phyloP scores from a whole-genome alignment of 2,797 vertebrate genomes.

The Chanos chanos region DNA sequence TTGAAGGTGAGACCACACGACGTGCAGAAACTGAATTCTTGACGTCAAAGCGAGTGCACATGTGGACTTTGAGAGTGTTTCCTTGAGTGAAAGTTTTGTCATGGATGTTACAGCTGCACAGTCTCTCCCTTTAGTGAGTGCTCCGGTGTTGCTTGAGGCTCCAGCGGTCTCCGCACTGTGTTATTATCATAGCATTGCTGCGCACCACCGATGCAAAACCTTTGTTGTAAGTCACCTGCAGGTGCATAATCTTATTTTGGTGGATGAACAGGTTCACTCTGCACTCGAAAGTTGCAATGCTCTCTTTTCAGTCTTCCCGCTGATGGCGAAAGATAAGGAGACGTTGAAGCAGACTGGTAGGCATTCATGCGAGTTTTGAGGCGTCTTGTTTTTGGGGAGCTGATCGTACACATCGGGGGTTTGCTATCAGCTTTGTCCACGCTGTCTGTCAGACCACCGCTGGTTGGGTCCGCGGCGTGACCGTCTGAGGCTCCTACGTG shows the following conservation, averaged over 20 bases:
- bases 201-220: constrained; percentile 68
- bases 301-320: constrained; percentile 70
- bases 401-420: constrained; percentile 54
- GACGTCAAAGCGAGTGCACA: constrained; percentile 77
- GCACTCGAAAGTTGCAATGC: constrained; percentile 71
- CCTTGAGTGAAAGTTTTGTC: constrained; percentile 78
- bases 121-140: constrained; percentile 80
- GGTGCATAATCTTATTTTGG: constrained; percentile 66
- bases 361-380: constrained; percentile 62
- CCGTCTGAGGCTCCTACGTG: constrained; percentile 64
- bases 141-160: constrained; percentile 77
- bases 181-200: too few species aligned
- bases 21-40: constrained; percentile 72
- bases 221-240: constrained; percentile 74
- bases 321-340: constrained; percentile 64
- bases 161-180: constrained; percentile 78
- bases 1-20: constrained; percentile 77
- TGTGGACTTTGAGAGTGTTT: constrained; percentile 75
- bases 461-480: constrained; percentile 62
- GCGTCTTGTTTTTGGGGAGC: constrained; percentile 56
- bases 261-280: constrained; percentile 74
- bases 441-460: constrained; percentile 52
- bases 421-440: constrained; percentile 35
- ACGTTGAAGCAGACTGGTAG: constrained; percentile 51
- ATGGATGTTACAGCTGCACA: constrained; percentile 73